Conservation (phyloP, 2,888 invertebrate genomes). For the Lithophane semibrunnea region DNA sequence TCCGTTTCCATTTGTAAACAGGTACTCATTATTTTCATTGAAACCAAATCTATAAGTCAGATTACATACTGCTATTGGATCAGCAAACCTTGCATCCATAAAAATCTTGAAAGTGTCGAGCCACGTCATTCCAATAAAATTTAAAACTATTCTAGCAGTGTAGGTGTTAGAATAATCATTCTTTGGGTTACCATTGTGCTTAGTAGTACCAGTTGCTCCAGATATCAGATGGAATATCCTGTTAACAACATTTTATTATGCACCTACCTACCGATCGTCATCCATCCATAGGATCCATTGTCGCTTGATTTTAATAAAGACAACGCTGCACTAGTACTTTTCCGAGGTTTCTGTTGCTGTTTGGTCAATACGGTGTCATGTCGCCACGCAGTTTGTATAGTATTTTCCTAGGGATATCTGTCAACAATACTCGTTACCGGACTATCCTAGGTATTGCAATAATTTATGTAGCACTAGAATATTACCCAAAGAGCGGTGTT, state of each 20-base stretch:
- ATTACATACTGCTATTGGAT: constrained; percentile 8
- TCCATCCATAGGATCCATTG: not conserved
- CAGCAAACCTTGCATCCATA: not conserved
- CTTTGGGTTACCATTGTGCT: constrained; percentile 3
- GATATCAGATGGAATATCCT: constrained; percentile 8
- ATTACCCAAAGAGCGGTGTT: not conserved
- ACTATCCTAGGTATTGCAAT: constrained; percentile 26
- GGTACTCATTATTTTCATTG: not conserved
- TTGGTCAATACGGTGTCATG: constrained; percentile 1
- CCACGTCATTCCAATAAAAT: not conserved
- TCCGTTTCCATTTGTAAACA: not conserved
- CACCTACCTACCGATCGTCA: constrained; percentile 46
- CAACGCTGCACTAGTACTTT: not conserved
- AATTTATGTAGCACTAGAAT: not conserved
- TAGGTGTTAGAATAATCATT: not conserved
- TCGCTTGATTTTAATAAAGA: not conserved
- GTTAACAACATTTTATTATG: constrained; percentile 20
- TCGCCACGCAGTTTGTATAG: not conserved
- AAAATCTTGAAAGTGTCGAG: not conserved
- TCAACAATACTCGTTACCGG: constrained; percentile 46
- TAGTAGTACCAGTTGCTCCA: constrained; percentile 15
- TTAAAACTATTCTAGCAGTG: not conserved
- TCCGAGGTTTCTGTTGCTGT: not conserved
- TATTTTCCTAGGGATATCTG: constrained; percentile 34
- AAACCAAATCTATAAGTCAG: not conserved